Base-by-base conservation (phyloP, 2,888 invertebrate species). In the Tryphoninae sp. region DNA sequence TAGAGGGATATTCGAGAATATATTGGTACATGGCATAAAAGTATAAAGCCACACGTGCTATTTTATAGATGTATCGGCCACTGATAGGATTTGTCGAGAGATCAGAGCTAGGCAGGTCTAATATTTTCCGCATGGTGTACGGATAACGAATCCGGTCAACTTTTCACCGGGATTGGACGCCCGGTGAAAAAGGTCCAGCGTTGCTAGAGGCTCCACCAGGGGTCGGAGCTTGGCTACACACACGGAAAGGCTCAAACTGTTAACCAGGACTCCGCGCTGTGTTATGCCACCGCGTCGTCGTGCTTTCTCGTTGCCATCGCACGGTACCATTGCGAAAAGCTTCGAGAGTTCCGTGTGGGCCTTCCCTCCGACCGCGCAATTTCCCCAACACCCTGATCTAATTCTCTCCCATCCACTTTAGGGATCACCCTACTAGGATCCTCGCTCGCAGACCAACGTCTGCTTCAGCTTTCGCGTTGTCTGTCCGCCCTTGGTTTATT, bases 111-210 rank as follows among this genome's bases (percentile, higher is more conserved):
- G 78, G 71, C 78, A 65, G 78, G 67, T 81, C 84, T 80, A 82
- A 84, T 85, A 85, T 84, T 85, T 85, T 85, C 83, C 85, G 72
- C 73, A 77, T 59, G 78, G 58, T 79, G 76, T 81, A 83, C 83
- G 84, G 81, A 85, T 61, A 53, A 62, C 79, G 83, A 84, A 83
- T 82, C 83, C 81, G 74, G 84, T 78, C 82, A 84, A 84, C 85
- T 82, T 85, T 84, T 84, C 79, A 83, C 79, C 72, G 68, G 55
- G 4, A 7, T 55, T 59, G 75, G 80, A 72, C 71, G 72, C 78
- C 80, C 62, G 42, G 72, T 26, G 80, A 76, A 81, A 81, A 81
- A 78, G 78, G 75, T 55, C 65, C 67, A 61, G 67, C 69, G 68
- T 49, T 61, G 68, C 61, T 16, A 8, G 26, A 45, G 7, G 26